phyloP scores from a whole-genome alignment of 1,140 invertebrate genomes.

The Drosophila sechellia region DNA sequence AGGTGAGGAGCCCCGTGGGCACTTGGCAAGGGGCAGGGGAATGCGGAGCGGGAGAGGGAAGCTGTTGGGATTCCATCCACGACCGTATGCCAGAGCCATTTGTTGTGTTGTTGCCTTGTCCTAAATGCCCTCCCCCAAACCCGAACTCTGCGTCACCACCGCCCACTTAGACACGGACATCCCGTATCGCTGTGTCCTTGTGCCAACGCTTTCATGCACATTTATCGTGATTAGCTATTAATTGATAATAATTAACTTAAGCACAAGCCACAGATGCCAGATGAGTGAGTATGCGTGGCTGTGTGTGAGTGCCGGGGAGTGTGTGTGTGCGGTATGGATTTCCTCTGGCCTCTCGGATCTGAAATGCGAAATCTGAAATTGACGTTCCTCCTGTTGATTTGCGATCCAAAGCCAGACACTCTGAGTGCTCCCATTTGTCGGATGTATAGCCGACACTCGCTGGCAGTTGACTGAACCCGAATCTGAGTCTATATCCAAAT shows the following conservation, averaged over 20 bases:
- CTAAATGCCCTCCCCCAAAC: background rate
- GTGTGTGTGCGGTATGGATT: background rate
- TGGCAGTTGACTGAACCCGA: background rate
- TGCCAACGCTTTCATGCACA: conserved; percentile 69
- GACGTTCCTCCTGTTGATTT: conserved; percentile 31
- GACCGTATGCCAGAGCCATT: conserved; percentile 39
- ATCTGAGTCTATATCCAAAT: background rate
- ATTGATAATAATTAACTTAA: conserved; percentile 83
- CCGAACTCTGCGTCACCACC: background rate
- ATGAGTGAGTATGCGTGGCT: background rate
- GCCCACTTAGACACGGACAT: conserved; percentile 17
- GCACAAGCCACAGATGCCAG: conserved; percentile 70
- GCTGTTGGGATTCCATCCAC: conserved; percentile 9
- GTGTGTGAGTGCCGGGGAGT: background rate
- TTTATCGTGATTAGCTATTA: conserved; percentile 82
- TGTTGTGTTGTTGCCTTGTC: conserved; percentile 50
- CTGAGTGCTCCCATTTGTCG: background rate
- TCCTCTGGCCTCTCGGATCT: background rate
- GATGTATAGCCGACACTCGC: background rate
- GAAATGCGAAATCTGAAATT: background rate
- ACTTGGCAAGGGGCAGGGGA: background rate
- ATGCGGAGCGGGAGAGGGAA: background rate
- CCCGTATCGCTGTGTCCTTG: conserved; percentile 32
- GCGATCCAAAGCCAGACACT: background rate
- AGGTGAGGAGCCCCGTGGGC: no score